These are phyloP conservation scores for Polydrusus tereticollis DNA, from an alignment of 2,888 invertebrate genomes.

Conservation along the genomic window DNA sequence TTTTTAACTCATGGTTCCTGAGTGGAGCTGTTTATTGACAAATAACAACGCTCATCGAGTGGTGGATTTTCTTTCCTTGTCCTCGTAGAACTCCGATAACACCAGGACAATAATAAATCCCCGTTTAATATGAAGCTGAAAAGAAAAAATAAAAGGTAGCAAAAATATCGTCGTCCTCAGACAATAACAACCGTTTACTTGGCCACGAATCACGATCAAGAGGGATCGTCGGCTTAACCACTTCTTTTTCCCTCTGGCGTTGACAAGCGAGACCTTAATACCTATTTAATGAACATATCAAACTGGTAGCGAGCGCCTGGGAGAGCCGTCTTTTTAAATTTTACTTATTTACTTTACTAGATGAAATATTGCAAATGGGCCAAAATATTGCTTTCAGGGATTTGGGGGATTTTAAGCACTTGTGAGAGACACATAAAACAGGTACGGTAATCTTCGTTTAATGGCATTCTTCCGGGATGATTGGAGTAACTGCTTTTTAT, in stretches of 20 bases:
- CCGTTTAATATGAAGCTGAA: conserved; percentile 23
- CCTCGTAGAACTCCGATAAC: neutral
- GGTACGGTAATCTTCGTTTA: conserved; percentile 39
- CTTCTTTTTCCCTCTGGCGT: conserved; percentile 53
- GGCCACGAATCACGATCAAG: conserved; percentile 59
- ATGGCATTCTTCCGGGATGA: conserved; percentile 21
- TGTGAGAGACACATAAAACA: conserved; percentile 29
- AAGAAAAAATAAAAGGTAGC: conserved; percentile 43
- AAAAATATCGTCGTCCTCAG: conserved; percentile 63
- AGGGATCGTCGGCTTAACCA: conserved; percentile 59
- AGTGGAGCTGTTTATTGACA: neutral
- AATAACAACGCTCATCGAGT: too few relatives aligned
- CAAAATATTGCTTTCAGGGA: conserved; percentile 38
- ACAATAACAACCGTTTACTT: conserved; percentile 59
- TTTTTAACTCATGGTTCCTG: too few relatives aligned
- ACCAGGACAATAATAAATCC: conserved; percentile 33
- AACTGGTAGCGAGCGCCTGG: conserved; percentile 46
- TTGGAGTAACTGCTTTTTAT: conserved; percentile 19
- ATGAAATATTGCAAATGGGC: conserved; percentile 44
- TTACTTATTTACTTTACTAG: conserved; percentile 47
- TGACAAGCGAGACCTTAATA: conserved; percentile 57
- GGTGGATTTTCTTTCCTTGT: neutral
- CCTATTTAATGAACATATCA: conserved; percentile 61
- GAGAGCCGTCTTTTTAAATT: conserved; percentile 55
- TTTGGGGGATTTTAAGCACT: conserved; percentile 33